phyloP scores from a whole-genome alignment of 2,888 invertebrate genomes.

The Sinhomidia bicolor region DNA sequence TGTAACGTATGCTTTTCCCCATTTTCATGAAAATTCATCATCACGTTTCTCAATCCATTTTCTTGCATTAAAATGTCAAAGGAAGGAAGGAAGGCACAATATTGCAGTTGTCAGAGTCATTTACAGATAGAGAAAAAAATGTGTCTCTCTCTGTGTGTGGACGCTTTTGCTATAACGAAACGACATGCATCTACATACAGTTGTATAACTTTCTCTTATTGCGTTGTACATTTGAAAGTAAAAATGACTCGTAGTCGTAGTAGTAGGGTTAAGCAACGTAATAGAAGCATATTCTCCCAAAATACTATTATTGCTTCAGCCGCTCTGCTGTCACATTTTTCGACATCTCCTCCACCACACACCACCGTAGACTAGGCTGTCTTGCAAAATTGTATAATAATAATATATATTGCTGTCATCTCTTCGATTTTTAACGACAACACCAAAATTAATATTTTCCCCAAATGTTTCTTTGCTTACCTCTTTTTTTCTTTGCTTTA shows the following conservation, averaged over 20 bases:
- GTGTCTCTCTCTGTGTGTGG: no score
- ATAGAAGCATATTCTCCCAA: no score
- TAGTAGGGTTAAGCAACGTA: no score
- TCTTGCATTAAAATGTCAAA: conserved; percentile 1
- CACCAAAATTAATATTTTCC: not conserved
- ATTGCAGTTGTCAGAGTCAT: not conserved
- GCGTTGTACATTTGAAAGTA: no score
- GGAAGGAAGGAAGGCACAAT: not conserved
- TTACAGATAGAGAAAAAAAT: not conserved
- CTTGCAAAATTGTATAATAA: no score
- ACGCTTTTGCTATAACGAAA: not conserved
- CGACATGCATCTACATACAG: not conserved
- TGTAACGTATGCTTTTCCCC: not conserved
- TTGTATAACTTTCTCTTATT: no score
- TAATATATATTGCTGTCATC: not conserved
- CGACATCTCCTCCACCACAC: not conserved
- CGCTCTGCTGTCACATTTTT: no score
- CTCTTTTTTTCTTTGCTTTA: not conserved
- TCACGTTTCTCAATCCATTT: not conserved
- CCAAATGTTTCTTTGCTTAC: not conserved
- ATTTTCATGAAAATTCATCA: conserved; percentile 4
- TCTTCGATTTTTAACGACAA: not conserved
- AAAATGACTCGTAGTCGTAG: no score
- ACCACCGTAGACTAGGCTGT: no score
- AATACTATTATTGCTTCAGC: no score